These are phyloP conservation scores for Clivina fossor DNA, from an alignment of 2,888 invertebrate genomes.

Conservation along the genomic window DNA sequence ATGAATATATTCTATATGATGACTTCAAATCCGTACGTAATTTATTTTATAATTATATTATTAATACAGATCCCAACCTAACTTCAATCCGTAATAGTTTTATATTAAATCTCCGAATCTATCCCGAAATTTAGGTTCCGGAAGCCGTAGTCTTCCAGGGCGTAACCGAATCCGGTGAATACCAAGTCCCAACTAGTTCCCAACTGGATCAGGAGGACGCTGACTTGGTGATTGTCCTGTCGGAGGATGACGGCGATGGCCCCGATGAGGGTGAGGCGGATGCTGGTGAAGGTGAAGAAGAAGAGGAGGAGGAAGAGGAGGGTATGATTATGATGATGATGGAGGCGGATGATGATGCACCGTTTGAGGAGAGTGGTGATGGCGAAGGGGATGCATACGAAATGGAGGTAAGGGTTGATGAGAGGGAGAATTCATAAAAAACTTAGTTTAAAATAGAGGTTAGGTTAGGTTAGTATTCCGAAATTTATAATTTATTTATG, in stretches of 20 bases:
- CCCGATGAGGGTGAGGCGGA: slow-evolving; percentile 57
- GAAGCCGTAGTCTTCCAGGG: slow-evolving; percentile 47
- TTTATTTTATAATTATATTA: too few species aligned
- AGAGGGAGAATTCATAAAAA: too few species aligned
- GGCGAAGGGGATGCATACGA: slow-evolving; percentile 62
- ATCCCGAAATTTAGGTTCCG: too few species aligned
- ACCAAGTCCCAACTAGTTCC: slow-evolving; percentile 84
- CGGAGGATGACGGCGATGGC: slow-evolving; percentile 75
- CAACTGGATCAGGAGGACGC: slow-evolving; percentile 86
- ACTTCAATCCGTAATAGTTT: too few species aligned
- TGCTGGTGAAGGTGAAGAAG: slow-evolving; percentile 56
- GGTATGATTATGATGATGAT: slow-evolving; percentile 62
- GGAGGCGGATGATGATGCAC: slow-evolving; percentile 58
- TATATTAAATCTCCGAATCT: too few species aligned
- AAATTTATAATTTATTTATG: too few species aligned
- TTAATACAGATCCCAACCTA: too few species aligned
- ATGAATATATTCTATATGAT: too few species aligned
- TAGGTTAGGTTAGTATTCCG: too few species aligned
- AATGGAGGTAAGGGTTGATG: slow-evolving; percentile 53
- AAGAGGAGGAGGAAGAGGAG: too few species aligned
- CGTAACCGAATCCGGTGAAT: slow-evolving; percentile 67
- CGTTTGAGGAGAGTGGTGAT: slow-evolving; percentile 53
- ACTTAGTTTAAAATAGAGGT: too few species aligned
- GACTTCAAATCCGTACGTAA: too few species aligned
- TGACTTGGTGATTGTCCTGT: slow-evolving; percentile 76